These are phyloP conservation scores for Eretmocerus hayati DNA, from an alignment of 2,888 invertebrate species.

Conservation along the genomic window DNA sequence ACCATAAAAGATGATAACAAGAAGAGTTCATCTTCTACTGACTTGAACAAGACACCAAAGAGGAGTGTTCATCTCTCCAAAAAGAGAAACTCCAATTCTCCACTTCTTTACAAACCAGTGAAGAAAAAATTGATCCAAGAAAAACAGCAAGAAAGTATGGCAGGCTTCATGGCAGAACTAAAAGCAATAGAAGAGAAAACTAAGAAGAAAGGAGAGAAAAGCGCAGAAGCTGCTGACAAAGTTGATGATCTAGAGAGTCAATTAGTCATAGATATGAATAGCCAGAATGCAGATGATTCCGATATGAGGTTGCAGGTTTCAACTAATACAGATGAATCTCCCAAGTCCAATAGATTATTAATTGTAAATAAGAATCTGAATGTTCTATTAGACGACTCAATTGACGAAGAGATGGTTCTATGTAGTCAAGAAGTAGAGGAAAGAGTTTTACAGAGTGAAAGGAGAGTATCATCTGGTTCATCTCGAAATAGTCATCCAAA, in stretches of 20 bases:
- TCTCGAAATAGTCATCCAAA: neutral
- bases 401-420: conserved; percentile 17
- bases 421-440: conserved; percentile 22
- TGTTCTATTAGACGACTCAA: conserved; percentile 17
- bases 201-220: conserved; percentile 11
- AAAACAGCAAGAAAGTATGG: conserved; percentile 13
- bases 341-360: neutral
- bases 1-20: conserved; percentile 10
- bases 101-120: conserved; percentile 18
- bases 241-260: conserved; percentile 11
- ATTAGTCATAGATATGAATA: neutral
- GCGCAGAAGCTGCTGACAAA: neutral
- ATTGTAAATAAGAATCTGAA: conserved; percentile 4
- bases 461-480: neutral
- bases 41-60: conserved; percentile 20
- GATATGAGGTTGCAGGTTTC: conserved; percentile 20
- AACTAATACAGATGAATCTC: conserved; percentile 12
- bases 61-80: conserved; percentile 15
- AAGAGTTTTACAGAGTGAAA: conserved; percentile 10
- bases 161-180: conserved; percentile 19
- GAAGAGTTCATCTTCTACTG: conserved; percentile 1
- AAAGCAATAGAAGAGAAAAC: conserved; percentile 12
- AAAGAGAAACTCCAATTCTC: conserved; percentile 22
- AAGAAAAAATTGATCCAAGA: conserved; percentile 21
- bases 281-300: conserved; percentile 15